Base-by-base conservation (phyloP, 2,113 vertebrate species). In the Danionella cerebrum region DNA sequence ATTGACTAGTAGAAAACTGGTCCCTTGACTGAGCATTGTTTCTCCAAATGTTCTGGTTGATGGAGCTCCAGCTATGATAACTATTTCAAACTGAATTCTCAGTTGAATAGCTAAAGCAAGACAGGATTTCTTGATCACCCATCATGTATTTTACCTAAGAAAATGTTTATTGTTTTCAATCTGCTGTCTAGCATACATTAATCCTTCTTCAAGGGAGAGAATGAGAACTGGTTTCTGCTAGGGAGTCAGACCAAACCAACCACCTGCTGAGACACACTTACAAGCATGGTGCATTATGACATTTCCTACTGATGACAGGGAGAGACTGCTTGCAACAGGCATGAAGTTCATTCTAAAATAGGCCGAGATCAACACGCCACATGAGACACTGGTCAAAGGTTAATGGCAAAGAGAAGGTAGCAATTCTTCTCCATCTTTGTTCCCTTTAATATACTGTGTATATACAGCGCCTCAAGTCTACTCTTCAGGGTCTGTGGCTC, bases 231-330 rank as follows among this genome's bases (percentile, higher is more conserved):
- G 33, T 3, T 62, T 48, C 8, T 13, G 8, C n/a, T 9, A 63
- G 25, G 5, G 60, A 64, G 44, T 48, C 29, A 14, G 3, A 50
- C 44, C 29, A 64, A 64, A 64, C 11, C 21, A 50, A 68, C 66
- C 67, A 48, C 53, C 67, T 60, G 50, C 65, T 48, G 42, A 29
- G 55, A n/a, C 41, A 48, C 47, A 50, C 53, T 36, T n/a, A 68
- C 52, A 55, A 48, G 27, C 53, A 38, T 16, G 11, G n/a, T 48
- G 29, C 19, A 5, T 35, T 25, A 14, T 58, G 67, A 51, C 54
- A 60, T 59, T 47, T 57, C 35, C 27, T 64, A 19, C 27, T 9
- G 29, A 48, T 64, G 60, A 64, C 33, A 50, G 21, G 35, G 16
- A 33, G 21, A 65, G 31, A 35, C 19, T 16, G 31, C 53, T 50